These are phyloP conservation scores for Oreochromis grahami DNA, from an alignment of 2,797 vertebrate species.

Conservation along the genomic window DNA sequence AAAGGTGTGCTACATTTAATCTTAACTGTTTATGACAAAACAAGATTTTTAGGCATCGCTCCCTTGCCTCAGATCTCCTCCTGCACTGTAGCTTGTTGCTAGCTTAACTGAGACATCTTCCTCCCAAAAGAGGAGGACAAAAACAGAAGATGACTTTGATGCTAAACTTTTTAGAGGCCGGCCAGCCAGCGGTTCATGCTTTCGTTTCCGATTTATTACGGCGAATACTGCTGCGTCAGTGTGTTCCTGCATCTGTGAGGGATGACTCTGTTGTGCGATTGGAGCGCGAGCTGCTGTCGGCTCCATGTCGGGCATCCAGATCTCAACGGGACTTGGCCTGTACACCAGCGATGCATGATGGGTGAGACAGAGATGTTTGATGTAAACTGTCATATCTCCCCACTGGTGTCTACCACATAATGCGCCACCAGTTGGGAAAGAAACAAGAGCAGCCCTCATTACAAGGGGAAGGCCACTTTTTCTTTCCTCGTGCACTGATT, in stretches of 20 bases:
- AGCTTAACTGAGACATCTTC: conserved; percentile 12
- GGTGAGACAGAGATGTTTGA: conserved; percentile 63
- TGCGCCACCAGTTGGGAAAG: conserved; percentile 12
- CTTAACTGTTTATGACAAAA: neutral
- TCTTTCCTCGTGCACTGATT: conserved; percentile 21
- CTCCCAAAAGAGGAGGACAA: neutral
- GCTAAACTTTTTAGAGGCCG: conserved; percentile 38
- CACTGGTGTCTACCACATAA: conserved; percentile 36
- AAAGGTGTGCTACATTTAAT: neutral
- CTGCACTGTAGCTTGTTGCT: neutral
- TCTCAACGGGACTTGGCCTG: conserved; percentile 57
- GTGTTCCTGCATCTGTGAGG: conserved; percentile 20
- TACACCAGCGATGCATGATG: conserved; percentile 54
- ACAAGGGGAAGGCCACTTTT: neutral
- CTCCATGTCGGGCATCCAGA: conserved; percentile 44
- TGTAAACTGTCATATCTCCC: conserved; percentile 61
- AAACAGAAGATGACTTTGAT: conserved; percentile 38
- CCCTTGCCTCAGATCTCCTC: accelerated
- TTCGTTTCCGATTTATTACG: conserved; percentile 53
- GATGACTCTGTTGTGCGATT: conserved; percentile 34
- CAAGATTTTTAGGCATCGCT: neutral
- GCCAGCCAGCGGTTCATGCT: conserved; percentile 13
- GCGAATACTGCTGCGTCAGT: conserved; percentile 57
- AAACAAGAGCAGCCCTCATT: neutral
- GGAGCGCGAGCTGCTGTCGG: conserved; percentile 27